A percentile compares a stretch with the other conserved stretches of the same genome.
Conservation (phyloP, 23 tunicate species). For the Corella eumyota region DNA sequence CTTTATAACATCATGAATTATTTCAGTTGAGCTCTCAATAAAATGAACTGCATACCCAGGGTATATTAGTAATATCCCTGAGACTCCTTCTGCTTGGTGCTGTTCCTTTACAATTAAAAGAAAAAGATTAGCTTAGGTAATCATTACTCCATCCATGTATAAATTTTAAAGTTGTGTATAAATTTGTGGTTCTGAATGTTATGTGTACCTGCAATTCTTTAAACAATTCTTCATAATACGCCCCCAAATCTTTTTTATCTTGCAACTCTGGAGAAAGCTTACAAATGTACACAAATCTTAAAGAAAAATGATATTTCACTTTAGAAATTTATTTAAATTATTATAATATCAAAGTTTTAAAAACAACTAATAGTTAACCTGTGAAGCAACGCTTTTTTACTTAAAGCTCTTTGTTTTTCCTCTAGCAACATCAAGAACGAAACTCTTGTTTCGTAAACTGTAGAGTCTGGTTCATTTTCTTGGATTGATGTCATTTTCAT, state of each 20-base stretch:
- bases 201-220: constrained; percentile 31
- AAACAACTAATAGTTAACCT: constrained; percentile 38
- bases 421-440: constrained; percentile 72
- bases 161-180: too few relatives aligned
- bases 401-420: constrained; percentile 81
- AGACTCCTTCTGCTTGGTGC: constrained; percentile 78
- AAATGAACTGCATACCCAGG: constrained; percentile 76
- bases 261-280: constrained; percentile 39
- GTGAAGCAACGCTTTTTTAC: constrained; percentile 65
- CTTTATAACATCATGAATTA: constrained; percentile 33
- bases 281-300: constrained; percentile 58
- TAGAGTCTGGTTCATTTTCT: constrained; percentile 85
- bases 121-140: neutral
- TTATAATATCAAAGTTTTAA: neutral
- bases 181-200: neutral
- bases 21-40: constrained; percentile 59
- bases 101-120: constrained; percentile 9
- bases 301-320: neutral
- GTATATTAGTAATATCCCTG: constrained; percentile 72
- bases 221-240: constrained; percentile 62
- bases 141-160: neutral
- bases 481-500: constrained; percentile 57
- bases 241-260: constrained; percentile 49
- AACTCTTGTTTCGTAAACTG: constrained; percentile 82
- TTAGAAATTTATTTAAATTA: neutral